Conservation (phyloP, 1,140 invertebrate species). For the Euura saliciscinereae region DNA sequence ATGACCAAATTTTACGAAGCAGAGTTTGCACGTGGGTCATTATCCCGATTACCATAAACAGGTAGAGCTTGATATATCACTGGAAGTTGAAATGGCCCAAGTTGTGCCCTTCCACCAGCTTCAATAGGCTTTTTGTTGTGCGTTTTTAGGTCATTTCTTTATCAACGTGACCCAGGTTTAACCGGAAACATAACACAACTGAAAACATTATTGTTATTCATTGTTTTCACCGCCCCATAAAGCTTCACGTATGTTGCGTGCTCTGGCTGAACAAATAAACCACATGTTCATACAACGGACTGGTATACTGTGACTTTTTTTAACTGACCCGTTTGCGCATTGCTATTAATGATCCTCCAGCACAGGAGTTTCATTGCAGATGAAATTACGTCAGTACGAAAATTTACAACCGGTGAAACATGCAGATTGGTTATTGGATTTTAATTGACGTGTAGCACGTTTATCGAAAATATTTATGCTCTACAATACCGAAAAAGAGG, state of each 20-base stretch:
- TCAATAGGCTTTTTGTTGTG: not conserved
- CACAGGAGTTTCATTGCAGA: not conserved
- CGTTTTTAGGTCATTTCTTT: not conserved
- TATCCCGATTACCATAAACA: constrained; percentile 4
- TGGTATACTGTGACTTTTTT: not conserved
- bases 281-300: too few relatives aligned
- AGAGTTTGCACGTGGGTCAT: not conserved
- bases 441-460: not conserved
- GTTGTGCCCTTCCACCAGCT: not conserved
- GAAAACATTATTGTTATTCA: constrained; percentile 2
- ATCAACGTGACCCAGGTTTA: not conserved
- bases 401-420: not conserved
- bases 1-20: not conserved
- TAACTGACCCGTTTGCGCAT: not conserved
- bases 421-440: not conserved
- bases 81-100: not conserved
- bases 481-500: not conserved
- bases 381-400: not conserved
- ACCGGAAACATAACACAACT: not conserved
- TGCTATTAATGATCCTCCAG: not conserved
- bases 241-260: not conserved
- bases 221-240: not conserved
- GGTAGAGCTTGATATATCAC: not conserved
- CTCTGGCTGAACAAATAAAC: too few relatives aligned
- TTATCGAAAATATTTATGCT: not conserved